Evolutionary conservation across 2,888 invertebrate species (phyloP).

Genomic region (Agriotes lineatus): DNA sequence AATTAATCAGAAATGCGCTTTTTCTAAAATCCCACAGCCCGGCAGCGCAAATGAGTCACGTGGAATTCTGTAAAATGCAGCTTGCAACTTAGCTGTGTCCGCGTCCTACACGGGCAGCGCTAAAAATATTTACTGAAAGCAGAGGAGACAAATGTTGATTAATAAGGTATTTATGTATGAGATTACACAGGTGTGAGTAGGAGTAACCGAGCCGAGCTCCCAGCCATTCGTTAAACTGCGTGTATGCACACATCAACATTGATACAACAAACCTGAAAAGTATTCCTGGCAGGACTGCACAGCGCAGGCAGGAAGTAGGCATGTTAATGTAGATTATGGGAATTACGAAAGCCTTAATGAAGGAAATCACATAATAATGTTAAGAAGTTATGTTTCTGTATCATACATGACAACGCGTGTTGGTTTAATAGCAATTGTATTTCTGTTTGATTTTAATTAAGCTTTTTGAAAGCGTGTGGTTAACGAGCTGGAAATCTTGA

Average conservation of each 20-base stretch:
- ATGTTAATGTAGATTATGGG: constrained; percentile 24
- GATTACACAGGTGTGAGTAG: constrained; percentile 32
- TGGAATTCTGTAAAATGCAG: background rate
- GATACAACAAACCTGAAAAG: constrained; percentile 3
- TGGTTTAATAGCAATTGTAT: constrained; percentile 10
- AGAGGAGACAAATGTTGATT: constrained; percentile 26
- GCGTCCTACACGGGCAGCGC: constrained; percentile 3
- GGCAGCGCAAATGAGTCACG: background rate
- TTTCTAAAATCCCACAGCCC: background rate
- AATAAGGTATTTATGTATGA: constrained; percentile 33
- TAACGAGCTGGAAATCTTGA: constrained; percentile 15
- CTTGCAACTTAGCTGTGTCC: background rate
- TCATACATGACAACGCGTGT: constrained; percentile 20
- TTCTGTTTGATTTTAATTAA: constrained; percentile 16
- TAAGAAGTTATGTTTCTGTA: background rate
- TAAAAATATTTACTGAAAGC: constrained; percentile 24
- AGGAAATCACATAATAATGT: constrained; percentile 26
- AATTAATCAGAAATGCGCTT: background rate
- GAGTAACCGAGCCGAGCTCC: constrained; percentile 18
- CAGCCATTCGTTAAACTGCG: constrained; percentile 1
- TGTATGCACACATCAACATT: background rate
- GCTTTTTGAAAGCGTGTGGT: constrained; percentile 12
- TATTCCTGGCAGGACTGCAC: background rate
- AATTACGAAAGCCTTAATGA: constrained; percentile 15
- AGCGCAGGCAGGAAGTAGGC: constrained; percentile 14